Evolutionary conservation across 2,888 invertebrate genomes (phyloP), one percentile per base, ranked within the genome.

Genomic region (Apamea sordens): DNA sequence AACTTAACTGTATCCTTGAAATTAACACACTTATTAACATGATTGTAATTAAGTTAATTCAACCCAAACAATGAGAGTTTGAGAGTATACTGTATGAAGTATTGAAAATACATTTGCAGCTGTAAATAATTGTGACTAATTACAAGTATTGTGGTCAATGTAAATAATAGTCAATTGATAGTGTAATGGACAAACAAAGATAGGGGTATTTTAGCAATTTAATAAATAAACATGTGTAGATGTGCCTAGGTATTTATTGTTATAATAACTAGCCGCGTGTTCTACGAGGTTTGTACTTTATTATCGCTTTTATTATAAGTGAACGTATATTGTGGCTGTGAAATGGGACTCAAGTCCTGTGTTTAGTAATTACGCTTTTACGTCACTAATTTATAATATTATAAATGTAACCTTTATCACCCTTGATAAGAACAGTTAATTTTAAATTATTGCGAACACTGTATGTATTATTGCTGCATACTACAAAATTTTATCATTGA

Each of bases 321-420:
- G 93, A 94, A 94, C 88, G 93, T 95, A 94, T 96, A 95, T 93
- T 94, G 95, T 96, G 96, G 96, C 96, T 96, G 96, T 96, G 96
- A 96, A 94, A 91, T 91, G 92, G 95, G 96, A 91, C 93, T 90
- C 87, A 88, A 91, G 92, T 94, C 95, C 94, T 93, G 92, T 92
- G 87, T 93, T 94, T 95, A 96, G 96, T 95, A 92, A 93, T 91
- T 95, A 95, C 91, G 95, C 95, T 96, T 94, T 93, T 94, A 94
- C 92, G 94, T 96, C 95, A 95, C 94, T 96, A 95, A 96, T 95
- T 95, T 95, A 94, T 94, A 93, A 92, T 92, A 90, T 86, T 90
- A 89, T 87, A 89, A 90, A 84, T 90, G 89, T 91, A 91, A 90
- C 86, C 84, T 88, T 85, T 83, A 80, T 88, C 84, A 89, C 88